Percentiles rank a stretch among this genome's conserved stretches.
phyloP scores from a whole-genome alignment of 2,888 invertebrate genomes.

The Glaucopsyche alexis region DNA sequence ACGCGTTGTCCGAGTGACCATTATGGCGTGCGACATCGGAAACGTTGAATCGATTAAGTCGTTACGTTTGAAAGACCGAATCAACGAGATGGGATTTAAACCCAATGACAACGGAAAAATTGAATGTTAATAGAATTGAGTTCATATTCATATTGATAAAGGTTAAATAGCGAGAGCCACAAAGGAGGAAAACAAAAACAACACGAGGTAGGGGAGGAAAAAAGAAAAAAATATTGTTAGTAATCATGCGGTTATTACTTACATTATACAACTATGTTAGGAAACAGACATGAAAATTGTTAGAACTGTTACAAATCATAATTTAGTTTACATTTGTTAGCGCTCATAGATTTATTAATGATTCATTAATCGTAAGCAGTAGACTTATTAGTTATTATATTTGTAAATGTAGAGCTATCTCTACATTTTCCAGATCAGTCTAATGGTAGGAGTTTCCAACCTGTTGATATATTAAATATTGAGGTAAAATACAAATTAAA shows the following conservation, averaged over 20 bases:
- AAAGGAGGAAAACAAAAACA: conserved; percentile 46
- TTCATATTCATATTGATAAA: conserved; percentile 15
- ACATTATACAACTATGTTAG: conserved; percentile 19
- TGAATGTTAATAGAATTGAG: conserved; percentile 51
- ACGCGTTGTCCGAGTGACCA: conserved; percentile 56
- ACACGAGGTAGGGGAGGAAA: conserved; percentile 50
- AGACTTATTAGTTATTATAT: too few species aligned
- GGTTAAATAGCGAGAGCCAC: conserved; percentile 19
- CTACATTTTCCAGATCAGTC: background rate
- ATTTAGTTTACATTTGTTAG: background rate
- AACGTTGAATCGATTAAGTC: conserved; percentile 64
- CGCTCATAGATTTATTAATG: background rate
- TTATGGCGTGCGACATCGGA: conserved; percentile 48
- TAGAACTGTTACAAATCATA: background rate
- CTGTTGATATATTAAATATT: too few species aligned
- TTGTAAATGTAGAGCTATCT: background rate
- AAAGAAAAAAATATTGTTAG: conserved; percentile 55
- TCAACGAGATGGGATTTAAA: conserved; percentile 20
- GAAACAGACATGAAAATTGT: background rate
- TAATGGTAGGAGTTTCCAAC: too few species aligned
- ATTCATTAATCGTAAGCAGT: too few species aligned
- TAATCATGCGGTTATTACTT: conserved; percentile 43
- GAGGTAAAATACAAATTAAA: too few species aligned
- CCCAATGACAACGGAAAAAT: conserved; percentile 44
- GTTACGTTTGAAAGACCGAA: conserved; percentile 46